These are phyloP conservation scores for Engraulis encrasicolus DNA, from an alignment of 2,113 vertebrate genomes.

Conservation along the genomic window DNA sequence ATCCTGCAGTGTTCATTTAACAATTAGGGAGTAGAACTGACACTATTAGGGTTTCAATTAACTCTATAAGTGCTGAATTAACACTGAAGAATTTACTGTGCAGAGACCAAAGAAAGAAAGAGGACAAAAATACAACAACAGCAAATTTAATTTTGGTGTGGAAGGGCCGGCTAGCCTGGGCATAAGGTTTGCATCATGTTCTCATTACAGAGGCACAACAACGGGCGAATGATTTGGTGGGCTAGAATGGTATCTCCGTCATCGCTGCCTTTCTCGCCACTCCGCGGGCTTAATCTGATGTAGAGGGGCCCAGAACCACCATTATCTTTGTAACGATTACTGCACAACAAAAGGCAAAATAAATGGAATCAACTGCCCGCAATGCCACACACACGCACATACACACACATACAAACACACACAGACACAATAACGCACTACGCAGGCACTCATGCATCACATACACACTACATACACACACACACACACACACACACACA, in stretches of 20 bases:
- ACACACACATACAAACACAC: neutral
- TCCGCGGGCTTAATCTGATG: neutral
- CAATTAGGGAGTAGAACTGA: no score
- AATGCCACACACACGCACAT: neutral
- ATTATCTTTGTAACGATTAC: slow-evolving; percentile 10
- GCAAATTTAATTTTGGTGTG: neutral
- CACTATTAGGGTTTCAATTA: no score
- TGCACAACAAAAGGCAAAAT: slow-evolving; percentile 18
- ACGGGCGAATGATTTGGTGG: neutral
- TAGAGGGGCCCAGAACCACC: neutral
- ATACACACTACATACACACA: neutral
- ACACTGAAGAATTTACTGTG: no score
- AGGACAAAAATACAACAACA: neutral
- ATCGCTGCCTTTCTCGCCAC: neutral
- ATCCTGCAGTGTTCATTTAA: no score
- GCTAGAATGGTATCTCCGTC: neutral
- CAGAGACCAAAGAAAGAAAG: no score
- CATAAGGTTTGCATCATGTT: neutral
- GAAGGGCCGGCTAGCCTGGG: no score
- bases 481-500: neutral
- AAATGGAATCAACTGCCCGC: neutral
- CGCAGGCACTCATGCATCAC: no score
- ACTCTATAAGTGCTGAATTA: no score
- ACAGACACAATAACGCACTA: neutral
- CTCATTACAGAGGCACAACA: neutral